These are phyloP conservation scores for Nomada fabriciana DNA, from an alignment of 2,888 invertebrate species.

Conservation along the genomic window DNA sequence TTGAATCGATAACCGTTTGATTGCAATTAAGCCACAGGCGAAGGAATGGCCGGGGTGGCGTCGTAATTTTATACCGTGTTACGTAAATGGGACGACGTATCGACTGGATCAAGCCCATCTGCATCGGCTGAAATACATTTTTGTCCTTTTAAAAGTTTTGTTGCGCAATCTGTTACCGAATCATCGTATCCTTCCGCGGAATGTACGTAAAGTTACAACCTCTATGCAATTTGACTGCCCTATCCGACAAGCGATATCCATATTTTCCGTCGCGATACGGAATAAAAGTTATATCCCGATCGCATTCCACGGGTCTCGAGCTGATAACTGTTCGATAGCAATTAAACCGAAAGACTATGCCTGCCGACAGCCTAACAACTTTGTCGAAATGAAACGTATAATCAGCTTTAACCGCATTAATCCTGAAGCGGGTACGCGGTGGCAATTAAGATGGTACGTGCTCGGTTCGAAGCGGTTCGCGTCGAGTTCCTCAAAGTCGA, in stretches of 20 bases:
- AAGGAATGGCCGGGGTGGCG: not conserved
- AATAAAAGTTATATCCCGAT: not conserved
- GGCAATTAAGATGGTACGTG: slow-evolving; percentile 77
- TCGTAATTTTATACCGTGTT: slow-evolving; percentile 18
- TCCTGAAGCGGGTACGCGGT: slow-evolving; percentile 53
- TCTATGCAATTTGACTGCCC: not conserved
- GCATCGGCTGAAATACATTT: not conserved
- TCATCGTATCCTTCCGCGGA: not conserved
- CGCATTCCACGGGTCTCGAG: not conserved
- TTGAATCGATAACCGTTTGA: slow-evolving; percentile 30
- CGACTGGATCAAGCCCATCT: not conserved
- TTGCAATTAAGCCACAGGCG: slow-evolving; percentile 6
- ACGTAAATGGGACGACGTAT: slow-evolving; percentile 1
- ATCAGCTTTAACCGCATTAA: slow-evolving; percentile 63
- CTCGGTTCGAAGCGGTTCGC: slow-evolving; percentile 40
- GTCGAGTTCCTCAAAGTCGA: slow-evolving; percentile 24
- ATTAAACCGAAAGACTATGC: slow-evolving; percentile 9
- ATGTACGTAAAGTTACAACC: not conserved
- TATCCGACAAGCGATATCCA: not conserved
- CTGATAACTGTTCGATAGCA: slow-evolving; percentile 12
- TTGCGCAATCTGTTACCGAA: not conserved
- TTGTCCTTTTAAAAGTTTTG: not conserved
- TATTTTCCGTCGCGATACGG: not conserved
- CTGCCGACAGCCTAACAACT: not conserved
- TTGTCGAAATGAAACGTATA: slow-evolving; percentile 56